Evolutionary conservation across 1,140 invertebrate genomes (phyloP).

Genomic region (Drosophila lacertosa): DNA sequence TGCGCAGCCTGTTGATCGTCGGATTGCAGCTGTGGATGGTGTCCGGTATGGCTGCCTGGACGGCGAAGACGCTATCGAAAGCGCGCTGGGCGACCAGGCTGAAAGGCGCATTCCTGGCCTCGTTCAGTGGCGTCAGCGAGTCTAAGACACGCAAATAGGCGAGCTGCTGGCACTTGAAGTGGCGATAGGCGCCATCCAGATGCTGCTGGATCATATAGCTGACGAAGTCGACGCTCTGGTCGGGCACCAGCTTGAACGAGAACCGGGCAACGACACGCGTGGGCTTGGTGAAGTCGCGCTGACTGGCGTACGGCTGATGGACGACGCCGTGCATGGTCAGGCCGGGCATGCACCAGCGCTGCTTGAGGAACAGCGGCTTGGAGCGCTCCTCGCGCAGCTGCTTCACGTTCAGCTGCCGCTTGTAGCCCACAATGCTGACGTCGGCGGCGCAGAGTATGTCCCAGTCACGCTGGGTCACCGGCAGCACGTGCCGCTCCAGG

Average conservation of each 20-base stretch:
- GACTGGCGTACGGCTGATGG: neutral
- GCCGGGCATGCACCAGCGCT: conserved; percentile 39
- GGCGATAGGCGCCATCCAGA: conserved; percentile 14
- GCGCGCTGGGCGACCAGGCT: conserved; percentile 12
- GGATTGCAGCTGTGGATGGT: conserved; percentile 25
- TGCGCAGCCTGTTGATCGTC: conserved; percentile 36
- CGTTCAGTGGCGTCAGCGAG: conserved; percentile 21
- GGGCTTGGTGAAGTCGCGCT: conserved; percentile 7
- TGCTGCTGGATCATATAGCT: conserved; percentile 4
- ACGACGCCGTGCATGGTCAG: conserved; percentile 27
- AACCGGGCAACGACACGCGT: neutral
- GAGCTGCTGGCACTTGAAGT: conserved; percentile 8
- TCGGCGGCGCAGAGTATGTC: conserved; percentile 29
- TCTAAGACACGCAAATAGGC: conserved; percentile 11
- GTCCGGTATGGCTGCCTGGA: conserved; percentile 10
- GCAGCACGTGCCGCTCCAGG: conserved; percentile 23
- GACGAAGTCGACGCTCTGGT: conserved; percentile 24
- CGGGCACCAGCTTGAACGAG: conserved; percentile 40
- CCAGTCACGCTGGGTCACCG: conserved; percentile 42
- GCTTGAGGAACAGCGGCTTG: conserved; percentile 22
- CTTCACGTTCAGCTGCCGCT: neutral
- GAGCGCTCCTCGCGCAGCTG: conserved; percentile 18
- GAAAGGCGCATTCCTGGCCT: neutral
- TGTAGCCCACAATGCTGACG: conserved; percentile 23
- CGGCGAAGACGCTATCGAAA: conserved; percentile 1